Percentiles rank a stretch among this genome's conserved stretches.
Evolutionary conservation across 2,797 vertebrate genomes (phyloP).

Genomic region (Rhinophrynus dorsalis): DNA sequence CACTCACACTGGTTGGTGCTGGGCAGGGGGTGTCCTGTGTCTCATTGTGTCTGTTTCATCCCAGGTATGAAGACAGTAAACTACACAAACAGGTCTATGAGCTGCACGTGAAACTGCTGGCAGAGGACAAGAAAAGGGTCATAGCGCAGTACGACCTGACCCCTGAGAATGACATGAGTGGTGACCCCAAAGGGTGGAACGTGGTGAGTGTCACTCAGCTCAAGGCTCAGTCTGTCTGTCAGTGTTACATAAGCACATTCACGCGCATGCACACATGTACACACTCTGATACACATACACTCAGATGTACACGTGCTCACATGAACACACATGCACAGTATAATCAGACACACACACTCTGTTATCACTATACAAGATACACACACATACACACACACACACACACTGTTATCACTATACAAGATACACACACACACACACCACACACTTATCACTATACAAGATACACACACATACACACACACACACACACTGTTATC

Average conservation of each 20-base stretch:
- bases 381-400: neutral
- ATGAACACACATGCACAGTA: too few species aligned
- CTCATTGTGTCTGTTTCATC: neutral
- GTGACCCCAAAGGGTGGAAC: slow-evolving; percentile 73
- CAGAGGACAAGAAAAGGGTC: slow-evolving; percentile 66
- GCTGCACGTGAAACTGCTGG: slow-evolving; percentile 78
- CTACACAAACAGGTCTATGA: slow-evolving; percentile 73
- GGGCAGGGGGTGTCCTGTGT: neutral
- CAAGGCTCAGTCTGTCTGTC: neutral
- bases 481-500: too few species aligned
- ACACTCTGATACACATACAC: too few species aligned
- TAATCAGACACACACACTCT: neutral
- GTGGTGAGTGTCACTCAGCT: slow-evolving; percentile 54
- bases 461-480: too few species aligned
- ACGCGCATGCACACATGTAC: too few species aligned
- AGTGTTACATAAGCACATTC: too few species aligned
- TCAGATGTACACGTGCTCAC: too few species aligned
- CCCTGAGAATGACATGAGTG: slow-evolving; percentile 57
- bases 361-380: too few species aligned
- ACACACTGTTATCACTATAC: too few species aligned
- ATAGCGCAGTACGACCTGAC: slow-evolving; percentile 68
- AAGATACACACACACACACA: too few species aligned
- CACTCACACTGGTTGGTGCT: too few species aligned
- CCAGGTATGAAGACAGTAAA: slow-evolving; percentile 85
- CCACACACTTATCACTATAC: too few species aligned